Conservation (phyloP, 2,113 vertebrate genomes). For the Triplophysa dalaica region DNA sequence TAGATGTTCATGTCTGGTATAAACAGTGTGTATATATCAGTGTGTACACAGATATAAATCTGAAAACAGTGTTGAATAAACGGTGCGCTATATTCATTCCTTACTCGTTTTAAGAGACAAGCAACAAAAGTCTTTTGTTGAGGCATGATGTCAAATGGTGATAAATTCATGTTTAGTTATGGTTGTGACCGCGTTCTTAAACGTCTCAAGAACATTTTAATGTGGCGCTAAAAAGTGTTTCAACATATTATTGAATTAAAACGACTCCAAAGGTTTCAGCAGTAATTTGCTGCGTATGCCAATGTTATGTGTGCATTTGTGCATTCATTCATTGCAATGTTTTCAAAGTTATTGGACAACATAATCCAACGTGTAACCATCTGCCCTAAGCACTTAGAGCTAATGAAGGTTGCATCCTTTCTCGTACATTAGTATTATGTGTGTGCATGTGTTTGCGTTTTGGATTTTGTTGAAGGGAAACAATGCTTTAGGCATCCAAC, state of each 20-base stretch:
- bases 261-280: too few species aligned
- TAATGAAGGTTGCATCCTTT: constrained; percentile 50
- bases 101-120: background rate
- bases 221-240: too few species aligned
- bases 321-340: background rate
- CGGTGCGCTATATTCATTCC: background rate
- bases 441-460: constrained; percentile 74
- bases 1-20: background rate
- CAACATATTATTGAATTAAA: too few species aligned
- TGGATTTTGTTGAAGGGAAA: constrained; percentile 76
- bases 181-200: too few species aligned
- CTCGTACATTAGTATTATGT: constrained; percentile 57
- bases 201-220: too few species aligned
- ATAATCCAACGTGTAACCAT: background rate
- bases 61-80: background rate
- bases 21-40: too few species aligned
- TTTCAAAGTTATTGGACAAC: background rate
- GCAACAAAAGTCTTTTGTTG: too few species aligned
- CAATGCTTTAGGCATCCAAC: constrained; percentile 56
- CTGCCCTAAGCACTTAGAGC: constrained; percentile 21
- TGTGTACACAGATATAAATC: background rate
- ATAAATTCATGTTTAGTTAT: too few species aligned
- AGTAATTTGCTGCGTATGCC: too few species aligned
- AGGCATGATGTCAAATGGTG: too few species aligned
- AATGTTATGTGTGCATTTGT: too few species aligned